phyloP scores from a whole-genome alignment of 2,113 vertebrate species.

The Syngnathus typhle region DNA sequence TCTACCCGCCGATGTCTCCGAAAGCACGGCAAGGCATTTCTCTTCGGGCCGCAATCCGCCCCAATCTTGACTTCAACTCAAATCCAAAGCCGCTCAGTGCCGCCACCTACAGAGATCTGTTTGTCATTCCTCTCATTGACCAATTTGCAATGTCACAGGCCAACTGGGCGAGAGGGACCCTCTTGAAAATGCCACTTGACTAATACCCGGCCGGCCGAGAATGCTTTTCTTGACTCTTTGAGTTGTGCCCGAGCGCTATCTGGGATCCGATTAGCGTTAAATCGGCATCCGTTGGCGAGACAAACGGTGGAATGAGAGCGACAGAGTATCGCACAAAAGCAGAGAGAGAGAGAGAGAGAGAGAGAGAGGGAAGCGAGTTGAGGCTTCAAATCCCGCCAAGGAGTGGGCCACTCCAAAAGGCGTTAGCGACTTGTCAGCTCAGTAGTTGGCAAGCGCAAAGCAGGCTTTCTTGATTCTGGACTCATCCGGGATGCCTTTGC shows the following conservation, averaged over 20 bases:
- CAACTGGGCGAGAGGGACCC: background rate
- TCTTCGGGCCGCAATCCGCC: background rate
- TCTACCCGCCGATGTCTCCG: no score
- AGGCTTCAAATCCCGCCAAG: slow-evolving; percentile 44
- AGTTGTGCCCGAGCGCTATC: slow-evolving; percentile 46
- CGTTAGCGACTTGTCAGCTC: slow-evolving; percentile 48
- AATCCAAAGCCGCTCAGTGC: background rate
- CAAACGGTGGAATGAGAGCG: background rate
- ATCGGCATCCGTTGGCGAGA: slow-evolving; percentile 48
- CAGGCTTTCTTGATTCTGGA: slow-evolving; percentile 10
- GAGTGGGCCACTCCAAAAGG: slow-evolving; percentile 33
- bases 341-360: background rate
- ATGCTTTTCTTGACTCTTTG: slow-evolving; percentile 11
- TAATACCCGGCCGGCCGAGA: background rate
- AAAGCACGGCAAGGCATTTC: no score
- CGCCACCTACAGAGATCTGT: background rate
- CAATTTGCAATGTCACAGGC: background rate
- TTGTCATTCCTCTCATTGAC: background rate
- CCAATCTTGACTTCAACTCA: background rate
- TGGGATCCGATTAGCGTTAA: slow-evolving; percentile 65
- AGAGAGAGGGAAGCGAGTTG: background rate
- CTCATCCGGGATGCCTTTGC: slow-evolving; percentile 11
- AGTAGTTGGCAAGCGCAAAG: slow-evolving; percentile 54
- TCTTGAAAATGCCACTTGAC: background rate
- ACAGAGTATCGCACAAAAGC: background rate